Percentiles rank a stretch among this genome's conserved stretches.
Evolutionary conservation across 2,888 invertebrate species (phyloP).

Genomic region (Aproaerema taeniolella): DNA sequence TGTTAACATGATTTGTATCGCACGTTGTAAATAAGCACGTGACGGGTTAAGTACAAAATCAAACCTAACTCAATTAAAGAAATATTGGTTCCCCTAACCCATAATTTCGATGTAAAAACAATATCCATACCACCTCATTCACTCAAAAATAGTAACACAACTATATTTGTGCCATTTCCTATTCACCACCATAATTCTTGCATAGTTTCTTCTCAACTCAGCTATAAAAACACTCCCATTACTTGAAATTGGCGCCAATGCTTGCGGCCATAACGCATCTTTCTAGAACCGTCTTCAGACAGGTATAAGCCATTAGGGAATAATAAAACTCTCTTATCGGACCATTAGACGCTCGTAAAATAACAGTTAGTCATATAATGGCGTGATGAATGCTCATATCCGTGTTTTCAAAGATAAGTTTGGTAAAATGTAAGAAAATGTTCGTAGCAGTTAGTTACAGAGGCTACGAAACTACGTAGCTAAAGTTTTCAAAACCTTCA

Average conservation of each 20-base stretch:
- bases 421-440: too few relatives aligned
- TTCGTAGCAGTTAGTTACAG: background rate
- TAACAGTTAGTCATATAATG: slow-evolving; percentile 75
- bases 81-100: too few relatives aligned
- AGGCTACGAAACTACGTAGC: slow-evolving; percentile 15
- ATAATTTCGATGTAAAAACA: too few relatives aligned
- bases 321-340: slow-evolving; percentile 75
- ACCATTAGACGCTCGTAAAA: slow-evolving; percentile 74
- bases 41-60: too few relatives aligned
- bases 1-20: too few relatives aligned
- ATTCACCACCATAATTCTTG: too few relatives aligned
- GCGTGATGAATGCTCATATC: slow-evolving; percentile 71
- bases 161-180: too few relatives aligned
- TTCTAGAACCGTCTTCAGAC: slow-evolving; percentile 55
- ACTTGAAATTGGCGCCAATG: slow-evolving; percentile 64
- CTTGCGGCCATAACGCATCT: slow-evolving; percentile 68
- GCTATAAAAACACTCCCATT: slow-evolving; percentile 65
- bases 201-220: slow-evolving; percentile 35
- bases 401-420: slow-evolving; percentile 44
- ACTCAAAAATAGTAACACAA: too few relatives aligned
- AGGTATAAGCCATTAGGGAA: slow-evolving; percentile 75
- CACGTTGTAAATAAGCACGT: too few relatives aligned
- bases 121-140: too few relatives aligned
- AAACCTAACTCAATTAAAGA: too few relatives aligned
- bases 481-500: too few relatives aligned